phyloP scores from a whole-genome alignment of 2,113 vertebrate genomes.

The Sarotherodon lohbergeri region DNA sequence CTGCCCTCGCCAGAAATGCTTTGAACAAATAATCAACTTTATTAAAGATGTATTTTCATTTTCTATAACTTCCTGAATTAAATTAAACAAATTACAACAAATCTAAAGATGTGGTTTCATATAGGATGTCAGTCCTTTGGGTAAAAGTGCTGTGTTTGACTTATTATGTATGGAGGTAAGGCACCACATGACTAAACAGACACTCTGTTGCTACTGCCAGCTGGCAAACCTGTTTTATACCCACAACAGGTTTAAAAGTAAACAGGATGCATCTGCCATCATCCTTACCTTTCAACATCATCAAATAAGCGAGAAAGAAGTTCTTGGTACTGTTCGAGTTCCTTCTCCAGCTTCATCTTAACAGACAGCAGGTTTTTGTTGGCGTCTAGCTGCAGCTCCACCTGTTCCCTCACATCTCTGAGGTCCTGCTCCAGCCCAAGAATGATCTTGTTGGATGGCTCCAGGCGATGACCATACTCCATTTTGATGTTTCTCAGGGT shows the following conservation, averaged over 20 bases:
- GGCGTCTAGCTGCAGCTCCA: constrained; percentile 58
- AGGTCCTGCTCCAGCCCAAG: constrained; percentile 59
- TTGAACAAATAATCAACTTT: neutral
- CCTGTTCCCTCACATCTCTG: constrained; percentile 42
- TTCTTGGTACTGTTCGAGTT: constrained; percentile 63
- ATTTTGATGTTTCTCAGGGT: constrained; percentile 31
- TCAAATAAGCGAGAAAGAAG: constrained; percentile 47
- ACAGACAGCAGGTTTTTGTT: constrained; percentile 70
- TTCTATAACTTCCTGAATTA: neutral
- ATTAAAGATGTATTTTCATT: neutral
- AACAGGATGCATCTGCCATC: neutral
- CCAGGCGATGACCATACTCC: constrained; percentile 32
- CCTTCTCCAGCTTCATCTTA: constrained; percentile 77
- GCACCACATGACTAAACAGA: neutral
- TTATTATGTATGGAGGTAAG: neutral
- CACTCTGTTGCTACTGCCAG: neutral
- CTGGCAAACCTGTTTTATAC: neutral
- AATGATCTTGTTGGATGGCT: constrained; percentile 34
- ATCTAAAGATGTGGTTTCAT: neutral
- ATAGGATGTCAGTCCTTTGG: neutral
- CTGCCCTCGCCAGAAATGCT: rapidly evolving
- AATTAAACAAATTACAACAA: neutral
- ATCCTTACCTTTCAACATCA: constrained; percentile 13
- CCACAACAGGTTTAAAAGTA: neutral
- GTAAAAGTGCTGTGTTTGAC: rapidly evolving